phyloP scores from a whole-genome alignment of 2,113 vertebrate genomes.

The Gymnocephalus cernua region DNA sequence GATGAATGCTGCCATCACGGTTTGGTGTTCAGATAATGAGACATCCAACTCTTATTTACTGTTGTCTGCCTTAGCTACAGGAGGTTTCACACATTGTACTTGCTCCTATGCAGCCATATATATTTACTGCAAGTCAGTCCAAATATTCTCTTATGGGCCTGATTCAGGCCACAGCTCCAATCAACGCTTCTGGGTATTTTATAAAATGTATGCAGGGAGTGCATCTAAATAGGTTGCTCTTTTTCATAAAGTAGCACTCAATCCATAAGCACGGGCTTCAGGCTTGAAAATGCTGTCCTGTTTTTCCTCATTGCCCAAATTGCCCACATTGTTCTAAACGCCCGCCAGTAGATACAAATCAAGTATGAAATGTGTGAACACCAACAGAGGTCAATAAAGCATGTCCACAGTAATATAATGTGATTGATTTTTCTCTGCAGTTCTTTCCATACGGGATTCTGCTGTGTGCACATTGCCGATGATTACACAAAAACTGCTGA shows the following conservation, averaged over 20 bases:
- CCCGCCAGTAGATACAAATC: constrained; percentile 83
- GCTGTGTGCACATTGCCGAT: constrained; percentile 72
- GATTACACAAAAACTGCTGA: constrained; percentile 84
- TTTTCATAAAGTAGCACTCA: constrained; percentile 78
- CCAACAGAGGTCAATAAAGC: constrained; percentile 83
- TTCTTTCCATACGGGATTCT: constrained; percentile 71
- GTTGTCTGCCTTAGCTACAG: constrained; percentile 68
- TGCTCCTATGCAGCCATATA: constrained; percentile 34
- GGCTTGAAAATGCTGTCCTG: constrained; percentile 76
- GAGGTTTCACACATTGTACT: constrained; percentile 48
- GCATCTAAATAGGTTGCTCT: constrained; percentile 74
- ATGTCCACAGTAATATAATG: constrained; percentile 83
- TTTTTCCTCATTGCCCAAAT: constrained; percentile 82
- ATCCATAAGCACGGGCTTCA: constrained; percentile 71
- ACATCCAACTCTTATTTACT: constrained; percentile 82
- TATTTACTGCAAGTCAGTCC: constrained; percentile 37
- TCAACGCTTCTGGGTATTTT: constrained; percentile 57
- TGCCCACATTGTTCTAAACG: constrained; percentile 83
- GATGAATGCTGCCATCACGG: constrained; percentile 82
- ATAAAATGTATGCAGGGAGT: constrained; percentile 74
- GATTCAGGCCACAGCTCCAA: constrained; percentile 53
- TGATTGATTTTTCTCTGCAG: constrained; percentile 82
- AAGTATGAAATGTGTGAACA: constrained; percentile 83
- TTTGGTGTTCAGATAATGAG: constrained; percentile 82
- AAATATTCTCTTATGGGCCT: constrained; percentile 46